Base-by-base conservation (phyloP, 2,797 vertebrate species). In the Sarcoramphus papa region DNA sequence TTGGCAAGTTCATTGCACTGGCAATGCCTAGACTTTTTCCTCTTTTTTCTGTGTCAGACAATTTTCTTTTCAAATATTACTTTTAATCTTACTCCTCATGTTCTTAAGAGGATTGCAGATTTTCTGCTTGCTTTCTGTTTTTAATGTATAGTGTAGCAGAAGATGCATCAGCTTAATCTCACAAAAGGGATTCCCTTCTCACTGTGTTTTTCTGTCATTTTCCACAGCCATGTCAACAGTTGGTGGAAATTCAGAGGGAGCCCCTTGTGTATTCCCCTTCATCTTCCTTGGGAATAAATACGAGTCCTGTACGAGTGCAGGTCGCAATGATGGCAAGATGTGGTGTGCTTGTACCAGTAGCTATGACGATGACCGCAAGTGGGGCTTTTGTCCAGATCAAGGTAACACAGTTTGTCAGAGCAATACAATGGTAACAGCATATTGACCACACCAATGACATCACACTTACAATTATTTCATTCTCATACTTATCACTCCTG, bases 301-400 rank as follows among this genome's bases (percentile, higher is more conserved):
- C 0, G 99, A 99, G 1, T 97, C 98, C 37, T 99, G 99, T 74
- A 99, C 99, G 4, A 97, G 98, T 1, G 98, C 98, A 0, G 99
- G 99, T 51, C 99, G 99, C 85, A 99, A 97, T 0, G 99, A 99
- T 2, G 99, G 99, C 70, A 99, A 99, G 93, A 97, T 99, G 97
- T 99, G 99, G 99, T 99, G 99, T 0, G 98, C 98, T 3, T 98
- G 97, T 33, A 99, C 98, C 20, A 98, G 98, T 88, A 99, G 98
- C 95, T 99, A 99, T 1, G 99, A 99, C 1, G 99, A 99, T 4
- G 99, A 99, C 97, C 99, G 99, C 93, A 99, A 99, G 96, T 99
- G 99, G 99, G 99, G 99, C 90, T 99, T 99, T 91, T 99, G 99
- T 96, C 99, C 99, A 0, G 99, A 99, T 56, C 99, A 99, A 99